Evolutionary conservation across 2,888 invertebrate species (phyloP), one percentile per base, ranked within the genome.

Genomic region (Tenthredo scrophulariae): DNA sequence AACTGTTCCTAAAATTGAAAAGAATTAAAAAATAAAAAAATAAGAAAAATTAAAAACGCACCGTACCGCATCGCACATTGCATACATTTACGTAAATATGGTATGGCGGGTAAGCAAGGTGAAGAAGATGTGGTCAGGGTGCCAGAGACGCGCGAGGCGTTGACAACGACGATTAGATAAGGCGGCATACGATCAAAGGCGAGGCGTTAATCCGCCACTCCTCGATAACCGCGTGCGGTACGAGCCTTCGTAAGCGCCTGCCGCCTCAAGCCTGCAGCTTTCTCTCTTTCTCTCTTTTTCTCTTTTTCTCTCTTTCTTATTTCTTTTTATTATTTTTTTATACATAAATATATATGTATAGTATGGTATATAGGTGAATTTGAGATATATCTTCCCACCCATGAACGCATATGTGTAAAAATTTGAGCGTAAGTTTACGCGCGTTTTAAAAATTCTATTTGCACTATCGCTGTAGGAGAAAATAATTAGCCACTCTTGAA

Each of bases 191-290:
- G 92, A 93, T 93, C 92, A 93, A 93, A 93, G 92, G 90, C 89
- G 89, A 90, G 91, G 89, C 92, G 92, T 91, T 93, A 93, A 93
- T 93, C 93, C 93, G 91, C 91, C 91, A 90, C 92, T 92, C 91
- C 90, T 92, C 92, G 93, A 93, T 93, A 93, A 93, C 89, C 90
- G 83, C 88, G 54, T 54, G n/a, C 54, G 54, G 54, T 54, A 90
- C 91, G 83, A 90, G 89, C 90, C 91, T 91, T 92, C 90, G 89
- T 87, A 88, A 88, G 89, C 89, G 88, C 87, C 84, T 87, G 58
- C 80, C 80, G 58, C 80, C 77, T 54, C 58, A 15, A 80, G 29
- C 46, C 77, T 62, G 26, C 9, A 33, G 37, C 50, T 80, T 22
- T 58, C 22, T 62, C 58, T 58, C 58, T 79, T n/a, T 13, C 37